Base-by-base conservation (phyloP, 2,888 invertebrate genomes). In the Drosophila setosimentum region DNA sequence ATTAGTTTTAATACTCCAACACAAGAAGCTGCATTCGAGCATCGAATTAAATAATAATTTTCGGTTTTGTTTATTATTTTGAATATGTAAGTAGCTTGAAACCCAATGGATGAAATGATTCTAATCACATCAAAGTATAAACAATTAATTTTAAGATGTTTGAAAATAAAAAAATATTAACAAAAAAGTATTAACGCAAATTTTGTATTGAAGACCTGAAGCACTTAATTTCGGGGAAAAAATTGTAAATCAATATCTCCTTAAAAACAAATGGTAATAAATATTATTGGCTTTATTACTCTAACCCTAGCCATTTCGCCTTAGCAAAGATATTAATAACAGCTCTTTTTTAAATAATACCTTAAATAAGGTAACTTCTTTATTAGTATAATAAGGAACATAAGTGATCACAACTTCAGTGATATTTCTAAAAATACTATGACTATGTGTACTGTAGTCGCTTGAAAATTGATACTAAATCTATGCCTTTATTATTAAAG, bases 381-480 rank as follows among this genome's bases (percentile, higher is more conserved):
- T 42, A 51, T 42, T 57, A 30, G 13, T 27, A 27, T 13, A 6
- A 32, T 18, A 49, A 48, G 32, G 32, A 27, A 49, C 67, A 32
- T 16, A 27, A 24, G 13, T 18, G 6, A 59, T 37, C 35, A 55
- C 45, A 49, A 27, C 11, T 7, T 50, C 3, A 21, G 8, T 21
- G 48, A 33, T 48, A 8, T n/a, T 16, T 10, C 11, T n/a, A 5
- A 3, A 16, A 30, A 18, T 32, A 30, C n/a, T 42, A 40, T 62
- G 10, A n/a, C 1, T 5, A 35, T 21, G 8, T 13, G 29, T 21
- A n/a, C 37, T 27, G 40, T 29, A 55, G 8, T 40, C 55, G 40
- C 40, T 40, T 10, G 16, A 8, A 40, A n/a, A 57, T 29, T 29
- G 1, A 13, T 55, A 10, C 21, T 37, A 35, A 54, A 10, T 8